Percentiles rank a stretch among this genome's conserved stretches.
phyloP scores from a whole-genome alignment of 2,797 vertebrate species.

The Eutrigla gurnardus region DNA sequence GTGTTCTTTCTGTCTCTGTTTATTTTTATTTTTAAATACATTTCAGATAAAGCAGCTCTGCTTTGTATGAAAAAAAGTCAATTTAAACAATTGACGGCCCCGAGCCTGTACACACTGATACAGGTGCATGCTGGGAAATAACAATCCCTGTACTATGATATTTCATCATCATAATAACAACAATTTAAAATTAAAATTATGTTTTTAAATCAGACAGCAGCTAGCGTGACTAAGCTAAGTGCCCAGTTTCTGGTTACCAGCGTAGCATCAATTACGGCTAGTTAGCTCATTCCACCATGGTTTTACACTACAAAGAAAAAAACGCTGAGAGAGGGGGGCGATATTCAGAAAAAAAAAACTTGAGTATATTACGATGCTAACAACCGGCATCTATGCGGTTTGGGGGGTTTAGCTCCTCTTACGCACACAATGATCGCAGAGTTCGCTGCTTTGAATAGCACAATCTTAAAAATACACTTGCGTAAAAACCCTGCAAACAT shows the following conservation, averaged over 20 bases:
- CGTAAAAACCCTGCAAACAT: too few relatives aligned
- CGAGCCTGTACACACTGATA: slow-evolving; percentile 89
- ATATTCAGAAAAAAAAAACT: too few relatives aligned
- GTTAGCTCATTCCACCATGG: background rate
- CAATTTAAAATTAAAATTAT: slow-evolving; percentile 33
- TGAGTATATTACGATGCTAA: too few relatives aligned
- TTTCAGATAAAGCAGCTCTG: slow-evolving; percentile 53
- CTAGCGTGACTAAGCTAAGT: background rate
- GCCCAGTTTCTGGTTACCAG: background rate
- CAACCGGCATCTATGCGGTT: too few relatives aligned
- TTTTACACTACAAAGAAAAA: too few relatives aligned
- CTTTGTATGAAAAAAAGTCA: slow-evolving; percentile 57
- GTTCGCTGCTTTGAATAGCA: too few relatives aligned
- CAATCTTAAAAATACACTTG: too few relatives aligned
- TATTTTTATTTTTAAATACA: slow-evolving; percentile 28
- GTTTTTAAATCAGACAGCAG: slow-evolving; percentile 5
- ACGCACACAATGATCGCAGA: too few relatives aligned
- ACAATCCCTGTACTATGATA: slow-evolving; percentile 34
- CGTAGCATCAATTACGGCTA: background rate
- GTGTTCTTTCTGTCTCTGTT: slow-evolving; percentile 20
- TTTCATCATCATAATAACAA: slow-evolving; percentile 49
- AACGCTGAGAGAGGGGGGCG: too few relatives aligned
- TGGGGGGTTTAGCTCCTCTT: too few relatives aligned
- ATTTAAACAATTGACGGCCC: slow-evolving; percentile 74
- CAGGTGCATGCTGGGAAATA: slow-evolving; percentile 87